phyloP scores from a whole-genome alignment of 2,888 invertebrate species.

The Enoplolaimus lenunculus region DNA sequence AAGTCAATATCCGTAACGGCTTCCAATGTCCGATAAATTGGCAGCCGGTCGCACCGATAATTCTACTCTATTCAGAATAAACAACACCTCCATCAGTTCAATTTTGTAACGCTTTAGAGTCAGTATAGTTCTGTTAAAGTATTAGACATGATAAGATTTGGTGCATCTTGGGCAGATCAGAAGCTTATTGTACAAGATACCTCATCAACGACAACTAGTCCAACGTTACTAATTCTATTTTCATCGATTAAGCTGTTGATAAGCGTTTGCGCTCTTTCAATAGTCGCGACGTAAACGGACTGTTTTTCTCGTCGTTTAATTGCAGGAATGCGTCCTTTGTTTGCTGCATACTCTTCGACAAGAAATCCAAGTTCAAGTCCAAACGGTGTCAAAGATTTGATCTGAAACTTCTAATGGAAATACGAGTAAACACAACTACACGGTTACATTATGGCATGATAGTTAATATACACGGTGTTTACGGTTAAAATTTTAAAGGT shows the following conservation, averaged over 20 bases:
- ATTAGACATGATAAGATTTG: background rate
- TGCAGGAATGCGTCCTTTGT: conserved; percentile 69
- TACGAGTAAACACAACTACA: no score
- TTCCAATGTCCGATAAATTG: no score
- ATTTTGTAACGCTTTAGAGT: no score
- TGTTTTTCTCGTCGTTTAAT: conserved; percentile 59
- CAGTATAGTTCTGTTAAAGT: no score
- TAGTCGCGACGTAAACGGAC: conserved; percentile 75
- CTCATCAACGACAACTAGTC: conserved; percentile 73
- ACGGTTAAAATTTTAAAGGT: no score
- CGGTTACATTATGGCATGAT: no score
- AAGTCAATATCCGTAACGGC: no score
- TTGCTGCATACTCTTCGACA: conserved; percentile 85
- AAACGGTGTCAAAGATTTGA: conserved; percentile 67
- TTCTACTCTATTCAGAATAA: no score
- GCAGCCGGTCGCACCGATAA: no score
- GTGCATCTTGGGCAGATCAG: background rate
- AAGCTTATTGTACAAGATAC: conserved; percentile 34
- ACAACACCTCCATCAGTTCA: no score
- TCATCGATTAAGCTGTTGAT: conserved; percentile 64
- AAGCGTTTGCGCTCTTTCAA: conserved; percentile 77
- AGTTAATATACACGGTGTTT: no score
- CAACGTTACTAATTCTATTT: conserved; percentile 57
- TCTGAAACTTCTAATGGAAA: no score
- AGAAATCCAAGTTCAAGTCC: conserved; percentile 71